Percentiles rank a stretch among this genome's conserved stretches.
phyloP scores from a whole-genome alignment of 2,797 vertebrate species.

The Ctenopoma kingsleyae region DNA sequence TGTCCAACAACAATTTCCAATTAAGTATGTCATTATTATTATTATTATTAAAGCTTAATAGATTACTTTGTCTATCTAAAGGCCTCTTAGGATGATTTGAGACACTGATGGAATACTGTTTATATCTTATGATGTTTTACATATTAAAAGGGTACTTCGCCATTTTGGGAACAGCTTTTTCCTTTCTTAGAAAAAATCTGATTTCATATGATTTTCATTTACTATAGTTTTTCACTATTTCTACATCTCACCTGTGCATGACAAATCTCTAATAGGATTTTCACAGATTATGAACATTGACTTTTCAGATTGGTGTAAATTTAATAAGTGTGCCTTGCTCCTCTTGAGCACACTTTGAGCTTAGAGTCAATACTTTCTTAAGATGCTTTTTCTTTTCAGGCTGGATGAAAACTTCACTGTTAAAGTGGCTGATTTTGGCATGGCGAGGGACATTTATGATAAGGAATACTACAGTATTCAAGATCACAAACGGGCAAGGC shows the following conservation, averaged over 20 bases:
- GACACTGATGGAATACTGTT: neutral
- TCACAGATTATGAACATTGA: neutral
- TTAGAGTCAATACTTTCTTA: neutral
- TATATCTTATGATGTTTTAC: too few species aligned
- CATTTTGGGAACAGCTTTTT: neutral
- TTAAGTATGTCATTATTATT: too few species aligned
- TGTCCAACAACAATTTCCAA: too few species aligned
- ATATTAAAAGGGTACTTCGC: neutral
- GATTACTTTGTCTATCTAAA: neutral
- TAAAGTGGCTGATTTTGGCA: conserved; percentile 97
- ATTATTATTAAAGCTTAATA: neutral
- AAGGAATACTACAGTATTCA: conserved; percentile 97
- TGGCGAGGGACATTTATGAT: conserved; percentile 93
- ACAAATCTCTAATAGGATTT: neutral
- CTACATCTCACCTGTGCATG: neutral
- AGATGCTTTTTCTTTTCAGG: conserved; percentile 76
- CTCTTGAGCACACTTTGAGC: neutral
- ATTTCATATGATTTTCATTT: neutral
- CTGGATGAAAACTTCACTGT: conserved; percentile 93
- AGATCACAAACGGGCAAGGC: conserved; percentile 88
- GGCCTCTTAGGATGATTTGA: neutral
- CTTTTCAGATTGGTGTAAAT: neutral
- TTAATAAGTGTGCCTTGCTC: neutral
- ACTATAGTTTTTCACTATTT: neutral
- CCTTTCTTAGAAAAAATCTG: neutral